Percentiles rank a stretch among this genome's conserved stretches.
Evolutionary conservation across 2,113 vertebrate genomes (phyloP).

Genomic region (Redunca redunca): DNA sequence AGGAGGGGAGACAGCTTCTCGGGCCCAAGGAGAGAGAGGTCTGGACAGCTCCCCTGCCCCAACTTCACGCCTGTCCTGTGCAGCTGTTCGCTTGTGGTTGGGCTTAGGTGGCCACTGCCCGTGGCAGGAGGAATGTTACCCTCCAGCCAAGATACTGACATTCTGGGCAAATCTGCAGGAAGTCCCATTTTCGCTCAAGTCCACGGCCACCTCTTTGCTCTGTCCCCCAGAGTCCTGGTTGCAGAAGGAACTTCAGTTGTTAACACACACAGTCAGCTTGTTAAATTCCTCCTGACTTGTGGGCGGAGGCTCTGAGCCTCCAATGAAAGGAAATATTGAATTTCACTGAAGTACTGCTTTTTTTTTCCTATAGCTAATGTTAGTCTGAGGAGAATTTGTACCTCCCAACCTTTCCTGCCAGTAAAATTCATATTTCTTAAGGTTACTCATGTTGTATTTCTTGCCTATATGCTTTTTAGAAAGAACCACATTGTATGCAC

Average conservation of each 20-base stretch:
- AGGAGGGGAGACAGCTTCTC: background rate
- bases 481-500: background rate
- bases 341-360: conserved; percentile 72
- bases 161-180: background rate
- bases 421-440: conserved; percentile 52
- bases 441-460: background rate
- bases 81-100: background rate
- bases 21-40: background rate
- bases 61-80: accelerated
- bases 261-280: conserved; percentile 64
- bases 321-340: conserved; percentile 76
- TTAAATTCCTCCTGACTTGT: conserved; percentile 71
- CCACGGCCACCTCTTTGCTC: conserved; percentile 71
- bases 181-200: conserved; percentile 63
- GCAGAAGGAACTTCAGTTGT: conserved; percentile 59
- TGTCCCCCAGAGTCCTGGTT: conserved; percentile 55
- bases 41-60: background rate
- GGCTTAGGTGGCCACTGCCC: background rate
- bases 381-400: conserved; percentile 70
- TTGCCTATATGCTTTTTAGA: background rate
- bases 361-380: conserved; percentile 40
- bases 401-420: conserved; percentile 48
- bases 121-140: background rate
- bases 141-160: conserved; percentile 5
- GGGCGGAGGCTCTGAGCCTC: conserved; percentile 70